These are phyloP conservation scores for Muricea muricata DNA, from an alignment of 92 coral and sea anemone genomes.

Conservation along the genomic window DNA sequence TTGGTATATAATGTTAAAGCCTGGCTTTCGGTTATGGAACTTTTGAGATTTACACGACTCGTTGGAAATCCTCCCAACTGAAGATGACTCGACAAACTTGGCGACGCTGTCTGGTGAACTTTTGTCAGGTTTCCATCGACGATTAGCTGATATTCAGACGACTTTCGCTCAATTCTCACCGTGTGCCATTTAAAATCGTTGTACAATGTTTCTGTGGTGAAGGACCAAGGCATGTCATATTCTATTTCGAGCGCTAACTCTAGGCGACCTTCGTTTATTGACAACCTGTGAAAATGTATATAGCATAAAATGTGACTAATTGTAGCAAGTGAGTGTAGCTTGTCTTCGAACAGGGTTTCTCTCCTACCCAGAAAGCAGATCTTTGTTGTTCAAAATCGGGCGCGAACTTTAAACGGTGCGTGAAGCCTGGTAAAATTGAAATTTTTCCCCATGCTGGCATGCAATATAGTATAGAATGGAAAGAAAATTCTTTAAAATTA, in stretches of 20 bases:
- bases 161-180: not conserved
- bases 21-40: not conserved
- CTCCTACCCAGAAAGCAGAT: too few relatives aligned
- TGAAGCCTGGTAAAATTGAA: too few relatives aligned
- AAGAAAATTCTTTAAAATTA: too few relatives aligned
- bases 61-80: not conserved
- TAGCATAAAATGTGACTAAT: too few relatives aligned
- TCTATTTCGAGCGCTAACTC: not conserved
- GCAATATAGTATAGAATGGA: too few relatives aligned
- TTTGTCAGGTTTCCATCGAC: not conserved
- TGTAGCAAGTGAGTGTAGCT: too few relatives aligned
- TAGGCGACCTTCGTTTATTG: not conserved
- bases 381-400: too few relatives aligned
- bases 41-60: not conserved
- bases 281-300: not conserved
- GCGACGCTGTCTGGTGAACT: not conserved
- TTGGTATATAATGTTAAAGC: not conserved
- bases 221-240: not conserved
- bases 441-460: too few relatives aligned
- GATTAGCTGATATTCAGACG: not conserved
- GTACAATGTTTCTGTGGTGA: not conserved
- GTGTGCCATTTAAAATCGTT: not conserved
- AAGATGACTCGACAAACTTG: not conserved
- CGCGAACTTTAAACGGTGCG: too few relatives aligned
- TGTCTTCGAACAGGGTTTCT: too few relatives aligned